phyloP scores from a whole-genome alignment of 1,140 invertebrate genomes.

The Drosophila seguyi region DNA sequence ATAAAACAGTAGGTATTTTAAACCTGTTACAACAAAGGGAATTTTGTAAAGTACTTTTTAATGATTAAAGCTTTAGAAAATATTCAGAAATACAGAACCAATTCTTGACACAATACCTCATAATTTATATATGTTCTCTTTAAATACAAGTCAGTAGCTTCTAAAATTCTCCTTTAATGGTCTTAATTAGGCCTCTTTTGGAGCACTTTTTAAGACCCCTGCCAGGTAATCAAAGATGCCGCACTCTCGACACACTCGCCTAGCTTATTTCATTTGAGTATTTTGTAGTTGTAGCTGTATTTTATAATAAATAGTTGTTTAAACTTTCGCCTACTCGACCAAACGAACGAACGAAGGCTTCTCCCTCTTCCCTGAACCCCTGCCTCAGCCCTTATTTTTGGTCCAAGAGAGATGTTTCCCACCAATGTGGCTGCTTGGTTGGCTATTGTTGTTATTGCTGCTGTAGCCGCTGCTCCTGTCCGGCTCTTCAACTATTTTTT shows the following conservation, averaged over 20 bases:
- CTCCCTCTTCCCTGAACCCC: neutral
- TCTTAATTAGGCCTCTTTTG: neutral
- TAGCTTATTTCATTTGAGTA: conserved; percentile 48
- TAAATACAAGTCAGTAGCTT: neutral
- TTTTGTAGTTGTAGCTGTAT: conserved; percentile 70
- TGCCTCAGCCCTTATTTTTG: neutral
- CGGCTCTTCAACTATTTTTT: conserved; percentile 77
- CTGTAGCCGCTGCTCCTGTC: conserved; percentile 19
- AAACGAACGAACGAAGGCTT: neutral
- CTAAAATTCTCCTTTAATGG: neutral
- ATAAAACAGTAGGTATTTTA: too few species aligned
- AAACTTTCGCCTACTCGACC: conserved; percentile 66
- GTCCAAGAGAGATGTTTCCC: conserved; percentile 68
- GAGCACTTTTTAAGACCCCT: neutral
- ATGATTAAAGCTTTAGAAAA: too few species aligned
- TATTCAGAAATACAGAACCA: too few species aligned
- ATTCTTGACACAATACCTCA: neutral
- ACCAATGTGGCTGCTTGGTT: conserved; percentile 75
- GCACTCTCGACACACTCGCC: neutral
- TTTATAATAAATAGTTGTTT: conserved; percentile 83
- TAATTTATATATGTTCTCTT: too few species aligned
- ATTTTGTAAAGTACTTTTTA: too few species aligned
- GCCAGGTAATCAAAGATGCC: conserved; percentile 17
- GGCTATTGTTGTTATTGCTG: conserved; percentile 43
- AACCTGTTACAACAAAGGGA: too few species aligned